Evolutionary conservation across 2,797 vertebrate species (phyloP).

Genomic region (Lepilemur septentrionalis): DNA sequence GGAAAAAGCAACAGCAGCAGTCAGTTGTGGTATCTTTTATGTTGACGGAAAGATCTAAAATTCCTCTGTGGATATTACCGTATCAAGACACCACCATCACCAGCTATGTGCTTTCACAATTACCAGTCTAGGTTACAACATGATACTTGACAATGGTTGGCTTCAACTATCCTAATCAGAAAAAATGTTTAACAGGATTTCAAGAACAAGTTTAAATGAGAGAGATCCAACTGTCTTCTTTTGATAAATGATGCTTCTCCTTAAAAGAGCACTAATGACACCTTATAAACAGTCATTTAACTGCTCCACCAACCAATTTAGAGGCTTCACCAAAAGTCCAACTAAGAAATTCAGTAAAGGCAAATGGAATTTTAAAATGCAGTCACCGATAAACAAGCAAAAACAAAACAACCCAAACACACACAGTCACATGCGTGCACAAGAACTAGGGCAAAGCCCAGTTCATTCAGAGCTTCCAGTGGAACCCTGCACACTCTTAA

Average conservation of each 20-base stretch:
- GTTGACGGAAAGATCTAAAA: not conserved
- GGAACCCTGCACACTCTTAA: not conserved
- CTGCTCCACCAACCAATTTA: not conserved
- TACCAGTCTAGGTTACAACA: not conserved
- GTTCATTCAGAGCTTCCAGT: not conserved
- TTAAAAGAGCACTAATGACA: not conserved
- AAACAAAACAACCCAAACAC: not conserved
- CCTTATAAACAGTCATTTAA: not conserved
- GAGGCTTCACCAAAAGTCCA: not conserved
- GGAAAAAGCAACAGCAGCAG: not conserved
- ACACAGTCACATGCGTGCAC: too few relatives aligned
- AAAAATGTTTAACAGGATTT: not conserved
- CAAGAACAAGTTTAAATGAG: constrained; percentile 4
- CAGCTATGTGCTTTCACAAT: not conserved
- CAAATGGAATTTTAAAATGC: not conserved
- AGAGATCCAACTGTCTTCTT: constrained; percentile 1
- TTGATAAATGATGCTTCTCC: not conserved
- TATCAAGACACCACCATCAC: not conserved
- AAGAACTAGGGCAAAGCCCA: not conserved
- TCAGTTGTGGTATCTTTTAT: not conserved
- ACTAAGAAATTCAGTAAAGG: constrained; percentile 15
- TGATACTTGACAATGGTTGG: not conserved
- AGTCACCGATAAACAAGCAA: not conserved
- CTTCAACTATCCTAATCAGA: not conserved
- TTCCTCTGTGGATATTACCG: not conserved